Conservation (phyloP, 2,797 vertebrate genomes). For the Eulemur mongoz region DNA sequence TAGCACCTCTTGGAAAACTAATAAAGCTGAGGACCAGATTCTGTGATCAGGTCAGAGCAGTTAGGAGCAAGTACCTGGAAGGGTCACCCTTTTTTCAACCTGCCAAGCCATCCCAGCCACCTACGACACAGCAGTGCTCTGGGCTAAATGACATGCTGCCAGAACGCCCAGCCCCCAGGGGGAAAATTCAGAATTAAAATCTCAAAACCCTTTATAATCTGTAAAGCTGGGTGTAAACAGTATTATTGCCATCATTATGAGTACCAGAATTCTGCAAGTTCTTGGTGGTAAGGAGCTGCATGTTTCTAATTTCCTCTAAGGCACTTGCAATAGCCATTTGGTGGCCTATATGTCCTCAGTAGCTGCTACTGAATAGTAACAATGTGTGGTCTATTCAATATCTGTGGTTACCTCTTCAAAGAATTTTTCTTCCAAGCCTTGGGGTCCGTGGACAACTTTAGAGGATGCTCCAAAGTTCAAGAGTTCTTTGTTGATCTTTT, state of each 20-base stretch:
- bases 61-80: neutral
- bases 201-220: neutral
- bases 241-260: neutral
- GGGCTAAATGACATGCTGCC: neutral
- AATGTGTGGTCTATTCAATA: neutral
- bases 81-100: neutral
- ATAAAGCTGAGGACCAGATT: neutral
- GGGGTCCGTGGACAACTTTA: neutral
- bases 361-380: neutral
- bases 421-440: neutral
- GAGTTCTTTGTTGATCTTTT: neutral
- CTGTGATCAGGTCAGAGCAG: neutral
- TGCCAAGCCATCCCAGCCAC: neutral
- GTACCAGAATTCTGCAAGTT: neutral
- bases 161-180: neutral
- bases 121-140: neutral
- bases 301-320: conserved; percentile 43
- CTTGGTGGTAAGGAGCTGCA: neutral
- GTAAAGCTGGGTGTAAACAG: conserved; percentile 4
- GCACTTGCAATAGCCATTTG: neutral
- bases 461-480: neutral
- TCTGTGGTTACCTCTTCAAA: neutral
- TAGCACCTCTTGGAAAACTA: neutral
- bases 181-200: neutral
- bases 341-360: neutral